Percentiles rank a stretch among this genome's conserved stretches.
phyloP scores from a whole-genome alignment of 1,140 invertebrate genomes.

The Agraylea sexmaculata region DNA sequence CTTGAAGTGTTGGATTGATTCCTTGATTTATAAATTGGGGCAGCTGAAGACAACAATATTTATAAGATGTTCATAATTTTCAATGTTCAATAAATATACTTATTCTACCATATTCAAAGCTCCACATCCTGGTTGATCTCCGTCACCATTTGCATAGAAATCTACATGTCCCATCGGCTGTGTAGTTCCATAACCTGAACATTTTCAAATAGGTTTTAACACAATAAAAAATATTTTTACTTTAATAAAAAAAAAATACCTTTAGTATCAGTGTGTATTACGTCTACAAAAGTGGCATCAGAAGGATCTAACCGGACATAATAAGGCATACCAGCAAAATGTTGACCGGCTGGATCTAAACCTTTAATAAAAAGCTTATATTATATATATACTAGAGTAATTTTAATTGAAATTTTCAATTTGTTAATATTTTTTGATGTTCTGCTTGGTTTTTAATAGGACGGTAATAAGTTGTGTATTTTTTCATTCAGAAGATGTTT shows the following conservation, averaged over 20 bases:
- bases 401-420: too few relatives aligned
- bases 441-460: too few relatives aligned
- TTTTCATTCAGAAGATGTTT: too few relatives aligned
- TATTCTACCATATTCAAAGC: conserved; percentile 11
- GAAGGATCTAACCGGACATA: conserved; percentile 33
- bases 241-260: conserved; percentile 4
- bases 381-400: too few relatives aligned
- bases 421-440: too few relatives aligned
- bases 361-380: conserved; percentile 23
- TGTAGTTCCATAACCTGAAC: conserved; percentile 15
- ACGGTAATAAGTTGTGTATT: too few relatives aligned
- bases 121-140: conserved; percentile 14
- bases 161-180: conserved; percentile 17
- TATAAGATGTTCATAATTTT: neutral
- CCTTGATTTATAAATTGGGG: conserved; percentile 15
- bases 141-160: conserved; percentile 17
- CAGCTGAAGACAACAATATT: conserved; percentile 5
- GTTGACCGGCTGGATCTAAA: conserved; percentile 34
- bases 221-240: neutral
- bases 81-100: neutral
- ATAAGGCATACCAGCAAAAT: conserved; percentile 21
- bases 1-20: conserved; percentile 13
- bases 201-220: neutral
- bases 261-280: conserved; percentile 42
- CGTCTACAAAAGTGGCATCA: conserved; percentile 42